These are phyloP conservation scores for Siniperca undulata DNA, from an alignment of 2,797 vertebrate genomes.

Conservation along the genomic window DNA sequence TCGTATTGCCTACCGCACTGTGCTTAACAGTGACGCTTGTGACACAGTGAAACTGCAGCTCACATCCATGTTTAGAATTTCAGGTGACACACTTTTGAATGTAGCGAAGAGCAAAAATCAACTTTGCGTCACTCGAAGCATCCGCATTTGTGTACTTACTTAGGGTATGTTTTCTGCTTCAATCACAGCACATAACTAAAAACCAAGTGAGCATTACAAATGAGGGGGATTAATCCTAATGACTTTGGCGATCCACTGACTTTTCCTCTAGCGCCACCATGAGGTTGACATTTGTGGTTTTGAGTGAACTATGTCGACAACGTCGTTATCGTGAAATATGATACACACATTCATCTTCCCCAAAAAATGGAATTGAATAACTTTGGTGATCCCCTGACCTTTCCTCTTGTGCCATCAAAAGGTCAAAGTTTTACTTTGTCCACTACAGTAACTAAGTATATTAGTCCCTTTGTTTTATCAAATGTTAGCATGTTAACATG, in stretches of 20 bases:
- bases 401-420: neutral
- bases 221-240: no score
- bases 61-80: neutral
- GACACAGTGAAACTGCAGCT: constrained; percentile 8
- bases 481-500: no score
- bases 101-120: neutral
- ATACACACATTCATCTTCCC: no score
- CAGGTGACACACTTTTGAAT: constrained; percentile 2
- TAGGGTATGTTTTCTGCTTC: neutral
- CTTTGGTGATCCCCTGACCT: no score
- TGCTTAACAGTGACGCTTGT: neutral
- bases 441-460: no score
- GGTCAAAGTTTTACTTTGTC: neutral
- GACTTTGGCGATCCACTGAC: no score
- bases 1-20: neutral
- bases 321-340: no score
- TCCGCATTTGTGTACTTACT: neutral
- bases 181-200: neutral
- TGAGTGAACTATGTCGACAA: no score
- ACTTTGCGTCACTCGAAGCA: neutral
- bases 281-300: no score
- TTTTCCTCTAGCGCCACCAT: no score
- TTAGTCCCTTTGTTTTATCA: no score
- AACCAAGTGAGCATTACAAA: neutral
- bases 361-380: no score